Evolutionary conservation across 2,797 vertebrate species (phyloP).

Genomic region (Lycodopsis pacificus): DNA sequence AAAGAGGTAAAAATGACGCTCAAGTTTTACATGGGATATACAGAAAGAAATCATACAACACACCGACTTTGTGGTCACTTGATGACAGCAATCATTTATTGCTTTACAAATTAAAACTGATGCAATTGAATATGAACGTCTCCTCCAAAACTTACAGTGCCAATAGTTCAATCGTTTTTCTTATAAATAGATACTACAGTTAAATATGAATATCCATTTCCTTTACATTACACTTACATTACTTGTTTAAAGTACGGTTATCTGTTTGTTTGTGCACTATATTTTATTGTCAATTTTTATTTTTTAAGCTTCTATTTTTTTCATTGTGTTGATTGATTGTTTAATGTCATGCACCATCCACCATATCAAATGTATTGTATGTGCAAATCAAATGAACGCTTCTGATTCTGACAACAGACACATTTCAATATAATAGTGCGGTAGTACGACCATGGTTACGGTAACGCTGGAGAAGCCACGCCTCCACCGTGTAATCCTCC

Average conservation of each 20-base stretch:
- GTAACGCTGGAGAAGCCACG: slow-evolving; percentile 64
- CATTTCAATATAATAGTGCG: neutral
- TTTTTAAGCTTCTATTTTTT: too few species aligned
- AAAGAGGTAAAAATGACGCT: too few species aligned
- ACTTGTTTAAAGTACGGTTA: too few species aligned
- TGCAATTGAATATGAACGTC: neutral
- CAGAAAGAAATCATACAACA: neutral
- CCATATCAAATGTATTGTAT: too few species aligned
- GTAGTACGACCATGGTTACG: slow-evolving; percentile 68
- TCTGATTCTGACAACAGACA: neutral
- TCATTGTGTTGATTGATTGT: too few species aligned
- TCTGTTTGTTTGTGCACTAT: too few species aligned
- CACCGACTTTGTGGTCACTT: neutral
- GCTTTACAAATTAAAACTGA: neutral
- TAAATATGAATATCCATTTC: neutral
- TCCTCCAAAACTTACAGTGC: neutral
- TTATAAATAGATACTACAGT: neutral
- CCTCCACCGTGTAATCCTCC: slow-evolving; percentile 70
- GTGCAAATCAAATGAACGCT: too few species aligned
- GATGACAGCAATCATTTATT: neutral
- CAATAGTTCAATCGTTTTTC: neutral
- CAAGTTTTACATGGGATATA: neutral
- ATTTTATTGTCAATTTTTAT: too few species aligned
- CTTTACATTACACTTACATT: too few species aligned
- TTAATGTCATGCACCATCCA: too few species aligned